phyloP scores from a whole-genome alignment of 2,888 invertebrate genomes.

The Dascillus cervinus region DNA sequence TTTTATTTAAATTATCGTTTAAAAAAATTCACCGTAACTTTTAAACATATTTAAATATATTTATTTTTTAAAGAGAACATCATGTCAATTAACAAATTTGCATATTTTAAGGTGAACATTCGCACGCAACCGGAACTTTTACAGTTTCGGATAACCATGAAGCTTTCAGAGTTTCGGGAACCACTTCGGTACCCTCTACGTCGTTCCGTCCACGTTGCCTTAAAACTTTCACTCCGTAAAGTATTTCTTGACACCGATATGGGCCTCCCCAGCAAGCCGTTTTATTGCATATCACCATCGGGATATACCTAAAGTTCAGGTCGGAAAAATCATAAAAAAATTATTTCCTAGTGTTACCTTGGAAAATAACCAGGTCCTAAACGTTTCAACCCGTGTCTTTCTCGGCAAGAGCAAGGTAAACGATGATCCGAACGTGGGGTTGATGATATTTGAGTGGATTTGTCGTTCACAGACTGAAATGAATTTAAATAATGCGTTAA shows the following conservation, averaged over 20 bases:
- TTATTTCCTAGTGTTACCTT: conserved; percentile 6
- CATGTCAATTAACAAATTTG: too few relatives aligned
- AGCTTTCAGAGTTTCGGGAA: conserved; percentile 32
- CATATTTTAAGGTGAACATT: conserved; percentile 31
- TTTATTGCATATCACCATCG: conserved; percentile 31
- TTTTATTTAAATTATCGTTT: too few relatives aligned
- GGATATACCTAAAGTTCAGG: conserved; percentile 32
- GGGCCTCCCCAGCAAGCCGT: conserved; percentile 26
- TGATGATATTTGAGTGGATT: too few relatives aligned
- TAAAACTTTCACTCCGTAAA: conserved; percentile 34
- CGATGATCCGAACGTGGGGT: too few relatives aligned
- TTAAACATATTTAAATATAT: too few relatives aligned
- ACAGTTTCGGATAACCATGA: conserved; percentile 33
- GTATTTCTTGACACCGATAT: conserved; percentile 28
- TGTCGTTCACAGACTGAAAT: too few relatives aligned
- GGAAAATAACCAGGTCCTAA: conserved; percentile 10
- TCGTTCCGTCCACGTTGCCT: conserved; percentile 20
- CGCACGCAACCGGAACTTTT: conserved; percentile 37
- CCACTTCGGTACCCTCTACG: conserved; percentile 17
- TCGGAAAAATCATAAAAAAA: too few relatives aligned
- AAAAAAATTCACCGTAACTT: too few relatives aligned
- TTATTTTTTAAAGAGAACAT: too few relatives aligned
- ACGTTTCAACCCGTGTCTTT: conserved; percentile 2
- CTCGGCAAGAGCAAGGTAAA: conserved; percentile 9
- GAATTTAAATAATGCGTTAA: too few relatives aligned